Base-by-base conservation (phyloP, 2,797 vertebrate species). In the Uromys caudimaculatus region DNA sequence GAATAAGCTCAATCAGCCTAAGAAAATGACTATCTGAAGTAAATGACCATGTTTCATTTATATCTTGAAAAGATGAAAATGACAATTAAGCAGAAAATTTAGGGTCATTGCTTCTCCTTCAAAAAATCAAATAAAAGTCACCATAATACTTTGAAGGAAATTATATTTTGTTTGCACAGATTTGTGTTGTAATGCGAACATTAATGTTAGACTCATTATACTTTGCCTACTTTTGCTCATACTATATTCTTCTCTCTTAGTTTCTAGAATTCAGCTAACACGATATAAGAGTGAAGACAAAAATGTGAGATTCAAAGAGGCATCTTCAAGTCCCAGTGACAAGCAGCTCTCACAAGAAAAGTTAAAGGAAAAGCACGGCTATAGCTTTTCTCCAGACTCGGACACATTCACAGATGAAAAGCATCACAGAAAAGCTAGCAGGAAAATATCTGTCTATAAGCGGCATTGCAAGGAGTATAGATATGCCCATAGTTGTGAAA, bases 241-340 rank as follows among this genome's bases (percentile, higher is more conserved):
- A 96, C 95, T 44, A 95, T 96, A 81, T 67, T 97, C 41, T 93
- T 96, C 32, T 91, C 6, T 94, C 75, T 97, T 94, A 99, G 99
- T 99, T 98, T 99, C 99, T 71, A 99, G 99, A 98, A 99, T 99
- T 97, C 99, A 99, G 19, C 98, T 99, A 96, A 98, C 99, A 98
- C 99, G 99, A 32, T 99, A 99, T 97, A 98, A 99, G 97, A 99
- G 99, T 41, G 99, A 99, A 14, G 99, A 99, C 98, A 99, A 99
- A 98, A 99, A 99, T 98, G 97, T 99, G 97, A 99, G 99, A 97
- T 99, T 99, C 79, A 99, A 99, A 98, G 99, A 99, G 96, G 98
- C 99, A 96, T 99, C 99, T 0, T 98, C 99, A 98, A 98, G 98
- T 21, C 98, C 98, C 41, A 99, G 98, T 90, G 99, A 99, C 97